A percentile compares a stretch with the other conserved stretches of the same genome.
phyloP scores from a whole-genome alignment of 2,113 vertebrate genomes.

The rat (Rattus norvegicus) region DNA sequence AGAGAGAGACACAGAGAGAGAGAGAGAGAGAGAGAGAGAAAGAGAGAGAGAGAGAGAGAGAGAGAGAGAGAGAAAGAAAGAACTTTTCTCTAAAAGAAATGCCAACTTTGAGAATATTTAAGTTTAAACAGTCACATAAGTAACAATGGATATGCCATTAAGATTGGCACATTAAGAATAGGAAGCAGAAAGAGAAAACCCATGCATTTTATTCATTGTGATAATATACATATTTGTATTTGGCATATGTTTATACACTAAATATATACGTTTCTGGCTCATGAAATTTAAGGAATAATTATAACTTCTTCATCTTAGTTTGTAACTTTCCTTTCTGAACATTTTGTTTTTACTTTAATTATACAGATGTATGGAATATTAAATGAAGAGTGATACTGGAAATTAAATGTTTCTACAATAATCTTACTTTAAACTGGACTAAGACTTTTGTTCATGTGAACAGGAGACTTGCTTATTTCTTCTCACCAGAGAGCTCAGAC shows the following conservation, averaged over 20 bases:
- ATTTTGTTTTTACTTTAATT: neutral
- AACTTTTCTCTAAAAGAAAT: neutral
- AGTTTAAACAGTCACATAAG: slow-evolving; percentile 70
- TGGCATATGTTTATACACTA: neutral
- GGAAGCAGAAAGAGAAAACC: slow-evolving; percentile 55
- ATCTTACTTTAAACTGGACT: neutral
- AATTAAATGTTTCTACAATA: slow-evolving; percentile 21
- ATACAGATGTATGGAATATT: neutral
- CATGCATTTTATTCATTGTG: neutral
- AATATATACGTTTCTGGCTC: neutral
- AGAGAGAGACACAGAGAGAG: rapidly evolving
- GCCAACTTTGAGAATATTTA: slow-evolving; percentile 31
- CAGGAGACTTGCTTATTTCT: neutral
- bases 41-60: too few relatives aligned
- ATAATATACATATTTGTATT: slow-evolving; percentile 21
- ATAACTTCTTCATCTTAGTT: neutral
- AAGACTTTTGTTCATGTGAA: neutral
- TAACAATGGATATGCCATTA: slow-evolving; percentile 63
- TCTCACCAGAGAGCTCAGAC: neutral
- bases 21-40: too few relatives aligned
- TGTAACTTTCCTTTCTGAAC: slow-evolving; percentile 25
- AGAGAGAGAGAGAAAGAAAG: too few relatives aligned
- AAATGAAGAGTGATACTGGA: neutral
- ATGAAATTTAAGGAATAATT: neutral
- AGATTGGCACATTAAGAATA: slow-evolving; percentile 69